These are phyloP conservation scores for Ostrea edulis DNA, from an alignment of 1,140 invertebrate species.

Conservation along the genomic window DNA sequence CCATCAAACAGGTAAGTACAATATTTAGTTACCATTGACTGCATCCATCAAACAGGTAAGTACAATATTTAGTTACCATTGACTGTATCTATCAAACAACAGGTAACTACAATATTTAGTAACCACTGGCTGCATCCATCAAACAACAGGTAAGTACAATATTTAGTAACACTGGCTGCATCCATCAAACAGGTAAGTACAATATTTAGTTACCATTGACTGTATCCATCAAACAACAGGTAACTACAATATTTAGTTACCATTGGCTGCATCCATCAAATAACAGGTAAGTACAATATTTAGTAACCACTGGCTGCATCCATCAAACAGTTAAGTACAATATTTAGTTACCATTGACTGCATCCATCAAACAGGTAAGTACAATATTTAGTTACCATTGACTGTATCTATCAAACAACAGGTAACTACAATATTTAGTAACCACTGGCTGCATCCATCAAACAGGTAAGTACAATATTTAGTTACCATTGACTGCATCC, in stretches of 20 bases:
- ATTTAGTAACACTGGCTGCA: background rate
- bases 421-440: no score
- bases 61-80: background rate
- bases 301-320: background rate
- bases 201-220: background rate
- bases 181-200: background rate
- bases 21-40: background rate
- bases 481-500: background rate
- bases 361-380: background rate
- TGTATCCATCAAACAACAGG: background rate
- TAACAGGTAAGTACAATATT: no score
- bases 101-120: no score
- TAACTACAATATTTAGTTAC: background rate
- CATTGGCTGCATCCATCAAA: background rate
- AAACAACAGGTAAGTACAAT: no score
- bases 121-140: background rate
- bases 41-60: background rate
- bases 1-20: no score
- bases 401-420: background rate
- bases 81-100: background rate
- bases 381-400: background rate
- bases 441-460: background rate
- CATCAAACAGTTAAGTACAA: no score
- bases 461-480: no score
- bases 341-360: background rate